phyloP scores from a whole-genome alignment of 1,140 invertebrate species.

The Lepidurus couesii region DNA sequence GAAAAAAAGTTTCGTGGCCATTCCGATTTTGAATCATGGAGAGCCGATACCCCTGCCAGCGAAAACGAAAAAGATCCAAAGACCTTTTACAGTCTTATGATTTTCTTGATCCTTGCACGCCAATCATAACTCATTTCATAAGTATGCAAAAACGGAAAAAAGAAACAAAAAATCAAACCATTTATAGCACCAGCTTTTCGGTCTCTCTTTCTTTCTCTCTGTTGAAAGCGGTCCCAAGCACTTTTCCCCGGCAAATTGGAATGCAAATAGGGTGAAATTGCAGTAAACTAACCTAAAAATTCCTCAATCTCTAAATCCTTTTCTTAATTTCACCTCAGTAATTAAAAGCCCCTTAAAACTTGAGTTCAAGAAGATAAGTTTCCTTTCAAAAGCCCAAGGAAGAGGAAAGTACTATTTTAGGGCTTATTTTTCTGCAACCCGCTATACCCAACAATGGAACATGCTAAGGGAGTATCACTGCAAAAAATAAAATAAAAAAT shows the following conservation, averaged over 20 bases:
- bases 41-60: constrained; percentile 5
- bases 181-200: not conserved
- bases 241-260: not conserved
- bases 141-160: not conserved
- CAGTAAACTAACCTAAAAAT: not conserved
- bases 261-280: not conserved
- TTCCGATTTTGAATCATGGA: constrained; percentile 1
- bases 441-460: no score
- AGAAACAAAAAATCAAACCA: not conserved
- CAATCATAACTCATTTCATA: constrained; percentile 2
- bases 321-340: not conserved
- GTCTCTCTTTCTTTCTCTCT: not conserved
- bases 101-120: constrained; percentile 17
- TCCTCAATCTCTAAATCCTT: not conserved
- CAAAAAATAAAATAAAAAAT: no score
- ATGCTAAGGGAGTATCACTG: no score
- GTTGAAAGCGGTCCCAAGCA: not conserved
- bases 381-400: not conserved
- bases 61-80: constrained; percentile 6
- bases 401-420: no score
- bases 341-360: not conserved
- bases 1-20: not conserved
- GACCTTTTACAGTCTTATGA: constrained; percentile 19
- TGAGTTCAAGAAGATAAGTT: not conserved
- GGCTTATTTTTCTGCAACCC: no score